Percentiles rank a stretch among this genome's conserved stretches.
Evolutionary conservation across 1,140 invertebrate genomes (phyloP).

Genomic region (Bombyx mori): DNA sequence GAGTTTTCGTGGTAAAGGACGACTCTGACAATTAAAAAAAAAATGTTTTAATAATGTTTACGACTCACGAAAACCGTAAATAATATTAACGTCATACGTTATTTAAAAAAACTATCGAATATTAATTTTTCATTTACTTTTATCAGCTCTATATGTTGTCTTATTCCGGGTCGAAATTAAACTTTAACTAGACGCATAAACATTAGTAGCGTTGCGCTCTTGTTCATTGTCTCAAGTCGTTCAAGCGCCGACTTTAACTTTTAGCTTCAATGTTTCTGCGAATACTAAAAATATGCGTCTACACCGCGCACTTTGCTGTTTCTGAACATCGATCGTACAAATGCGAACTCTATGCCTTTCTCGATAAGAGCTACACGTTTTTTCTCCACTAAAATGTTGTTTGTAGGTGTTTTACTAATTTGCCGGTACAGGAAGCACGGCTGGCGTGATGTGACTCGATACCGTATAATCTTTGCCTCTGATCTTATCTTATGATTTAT

Average conservation of each 20-base stretch:
- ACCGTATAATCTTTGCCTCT: conserved; percentile 66
- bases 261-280: conserved; percentile 41
- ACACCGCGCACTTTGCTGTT: conserved; percentile 5
- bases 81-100: too few relatives aligned
- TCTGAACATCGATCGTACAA: conserved; percentile 5
- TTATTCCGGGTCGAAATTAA: too few relatives aligned
- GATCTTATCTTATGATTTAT: conserved; percentile 69
- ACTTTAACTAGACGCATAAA: conserved; percentile 40
- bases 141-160: too few relatives aligned
- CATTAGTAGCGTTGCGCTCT: conserved; percentile 32
- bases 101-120: too few relatives aligned
- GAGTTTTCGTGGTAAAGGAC: too few relatives aligned
- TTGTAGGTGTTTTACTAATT: conserved; percentile 57
- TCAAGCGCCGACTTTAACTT: conserved; percentile 37
- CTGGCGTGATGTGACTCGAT: conserved; percentile 57
- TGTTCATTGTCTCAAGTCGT: conserved; percentile 49
- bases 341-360: conserved; percentile 26
- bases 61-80: too few relatives aligned
- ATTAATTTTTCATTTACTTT: too few relatives aligned
- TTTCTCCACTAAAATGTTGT: conserved; percentile 22
- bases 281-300: conserved; percentile 58
- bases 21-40: too few relatives aligned
- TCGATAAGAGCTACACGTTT: conserved; percentile 20
- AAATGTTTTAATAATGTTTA: too few relatives aligned
- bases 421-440: conserved; percentile 63